Evolutionary conservation across 2,113 vertebrate genomes (phyloP).

Genomic region (Corynorhinus townsendii): DNA sequence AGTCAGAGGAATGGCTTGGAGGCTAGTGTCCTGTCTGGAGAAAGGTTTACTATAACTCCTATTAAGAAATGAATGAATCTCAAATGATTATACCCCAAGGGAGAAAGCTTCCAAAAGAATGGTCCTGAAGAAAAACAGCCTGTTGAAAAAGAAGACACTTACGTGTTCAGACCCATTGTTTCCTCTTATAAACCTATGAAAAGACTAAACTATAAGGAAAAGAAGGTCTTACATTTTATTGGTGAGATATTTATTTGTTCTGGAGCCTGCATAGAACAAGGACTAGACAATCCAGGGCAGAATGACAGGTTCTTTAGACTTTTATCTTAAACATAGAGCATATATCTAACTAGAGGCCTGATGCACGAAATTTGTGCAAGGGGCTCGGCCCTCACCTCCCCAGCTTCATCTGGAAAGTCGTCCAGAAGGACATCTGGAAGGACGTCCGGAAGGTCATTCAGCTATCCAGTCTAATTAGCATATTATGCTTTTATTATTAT

Average conservation of each 20-base stretch:
- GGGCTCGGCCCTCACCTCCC: too few species aligned
- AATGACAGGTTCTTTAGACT: background rate
- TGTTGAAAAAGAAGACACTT: background rate
- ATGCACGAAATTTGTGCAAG: too few species aligned
- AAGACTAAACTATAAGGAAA: background rate
- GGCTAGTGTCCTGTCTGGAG: background rate
- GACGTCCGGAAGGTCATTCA: too few species aligned
- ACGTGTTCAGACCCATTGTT: background rate
- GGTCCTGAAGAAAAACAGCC: background rate
- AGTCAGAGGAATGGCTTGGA: background rate
- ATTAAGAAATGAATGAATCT: conserved; percentile 24
- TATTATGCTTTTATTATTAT: too few species aligned
- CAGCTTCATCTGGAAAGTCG: too few species aligned
- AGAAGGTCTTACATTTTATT: background rate
- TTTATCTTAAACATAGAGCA: background rate
- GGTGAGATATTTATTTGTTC: background rate
- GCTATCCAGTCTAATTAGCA: too few species aligned
- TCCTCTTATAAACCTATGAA: background rate
- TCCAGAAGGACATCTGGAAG: too few species aligned
- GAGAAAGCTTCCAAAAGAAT: background rate
- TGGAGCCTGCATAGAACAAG: background rate
- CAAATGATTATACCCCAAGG: background rate
- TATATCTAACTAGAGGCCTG: background rate
- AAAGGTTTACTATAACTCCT: background rate
- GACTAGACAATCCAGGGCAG: background rate